Evolutionary conservation across 2,888 invertebrate species (phyloP), one percentile per base, ranked within the genome.

Genomic region (Volucella bombylans): DNA sequence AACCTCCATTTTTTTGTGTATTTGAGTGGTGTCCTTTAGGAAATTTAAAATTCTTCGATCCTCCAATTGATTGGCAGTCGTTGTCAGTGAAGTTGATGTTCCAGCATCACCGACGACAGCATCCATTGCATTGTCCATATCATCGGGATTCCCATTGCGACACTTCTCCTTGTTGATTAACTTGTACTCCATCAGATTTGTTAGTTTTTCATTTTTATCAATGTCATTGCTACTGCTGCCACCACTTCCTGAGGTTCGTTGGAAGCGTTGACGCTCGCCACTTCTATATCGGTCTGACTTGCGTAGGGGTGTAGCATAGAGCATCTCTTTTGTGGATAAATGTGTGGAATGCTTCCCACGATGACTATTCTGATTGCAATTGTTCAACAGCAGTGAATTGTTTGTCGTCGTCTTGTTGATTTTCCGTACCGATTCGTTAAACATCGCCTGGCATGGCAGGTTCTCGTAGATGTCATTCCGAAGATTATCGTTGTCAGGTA

Each of bases 381-480:
- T 89, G 69, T 90, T 90, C 55, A 89, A 71, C 9, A 90, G 73
- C n/a, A 89, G 78, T 61, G 87, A 87, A 54, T 89, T 89, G 52
- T 88, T 88, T 62, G 87, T 82, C 80, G 77, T 74, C 87, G 89
- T 64, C 39, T 90, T 90, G 86, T 91, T 92, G 77, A 91, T 92
- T 87, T 91, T 91, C 57, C 92, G 90, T 67, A 91, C 91, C 31
- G 92, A 91, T 85, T 91, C 92, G 87, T 91, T 91, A 87, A 90
- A 91, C 92, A 91, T 92, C 79, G 91, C 92, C 88, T 91, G 91
- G 80, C 91, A 91, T 9, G 91, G 91, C 86, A 91, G 87, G 88
- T 91, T 91, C 88, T 91, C 91, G 86, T 91, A 91, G 87, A 91
- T 91, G 88, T 91, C 91, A 89, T 92, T 91, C 86, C 91, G 91